Conservation (phyloP, 2,888 invertebrate genomes). For the Iphiclides podalirius region DNA sequence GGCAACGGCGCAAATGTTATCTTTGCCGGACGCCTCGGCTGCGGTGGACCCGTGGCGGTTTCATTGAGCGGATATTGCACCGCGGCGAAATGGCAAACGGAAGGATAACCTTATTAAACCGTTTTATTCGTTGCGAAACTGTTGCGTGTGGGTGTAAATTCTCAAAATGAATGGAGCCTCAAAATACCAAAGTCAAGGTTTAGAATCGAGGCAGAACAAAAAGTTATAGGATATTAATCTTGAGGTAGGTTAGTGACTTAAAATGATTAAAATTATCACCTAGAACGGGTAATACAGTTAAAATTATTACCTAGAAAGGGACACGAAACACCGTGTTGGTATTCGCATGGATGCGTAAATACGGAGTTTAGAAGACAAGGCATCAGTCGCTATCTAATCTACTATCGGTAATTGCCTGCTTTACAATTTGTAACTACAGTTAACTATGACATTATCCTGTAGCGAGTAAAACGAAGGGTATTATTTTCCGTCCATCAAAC, state of each 20-base stretch:
- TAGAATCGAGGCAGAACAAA: neutral
- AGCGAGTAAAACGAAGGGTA: constrained; percentile 31
- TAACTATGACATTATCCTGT: constrained; percentile 21
- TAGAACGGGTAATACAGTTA: neutral
- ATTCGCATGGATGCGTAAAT: constrained; percentile 5
- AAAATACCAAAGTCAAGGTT: neutral
- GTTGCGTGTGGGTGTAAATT: neutral
- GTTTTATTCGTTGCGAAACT: neutral
- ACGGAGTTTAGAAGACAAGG: constrained; percentile 6
- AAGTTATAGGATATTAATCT: neutral
- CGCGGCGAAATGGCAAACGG: neutral
- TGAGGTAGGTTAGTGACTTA: neutral
- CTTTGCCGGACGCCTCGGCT: neutral
- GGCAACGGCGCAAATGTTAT: neutral
- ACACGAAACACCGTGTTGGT: neutral
- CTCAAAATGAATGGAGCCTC: neutral
- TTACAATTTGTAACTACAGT: constrained; percentile 18
- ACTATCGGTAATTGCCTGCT: constrained; percentile 11
- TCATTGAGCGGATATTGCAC: neutral
- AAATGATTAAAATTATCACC: neutral
- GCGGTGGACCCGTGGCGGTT: neutral
- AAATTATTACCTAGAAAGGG: neutral
- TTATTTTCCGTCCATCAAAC: constrained; percentile 45
- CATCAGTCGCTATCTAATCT: constrained; percentile 10
- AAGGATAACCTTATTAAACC: neutral